phyloP scores from a whole-genome alignment of 2,888 invertebrate species.

The Drosophila paramelanica region DNA sequence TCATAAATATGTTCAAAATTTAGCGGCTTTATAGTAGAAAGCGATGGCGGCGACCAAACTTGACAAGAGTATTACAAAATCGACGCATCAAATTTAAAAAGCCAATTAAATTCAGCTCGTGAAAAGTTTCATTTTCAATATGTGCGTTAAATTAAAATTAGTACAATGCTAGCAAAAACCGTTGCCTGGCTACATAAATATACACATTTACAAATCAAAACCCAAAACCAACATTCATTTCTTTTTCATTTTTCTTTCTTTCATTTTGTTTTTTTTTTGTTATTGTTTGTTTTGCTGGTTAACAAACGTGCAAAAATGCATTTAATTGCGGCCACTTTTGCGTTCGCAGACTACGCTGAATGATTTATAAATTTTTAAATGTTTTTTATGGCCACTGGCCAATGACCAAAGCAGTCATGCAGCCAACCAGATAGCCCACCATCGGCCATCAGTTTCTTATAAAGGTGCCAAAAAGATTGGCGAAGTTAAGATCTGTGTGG shows the following conservation, averaged over 20 bases:
- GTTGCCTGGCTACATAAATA: constrained; percentile 9
- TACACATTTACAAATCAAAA: constrained; percentile 14
- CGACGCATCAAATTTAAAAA: constrained; percentile 56
- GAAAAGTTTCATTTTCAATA: constrained; percentile 77
- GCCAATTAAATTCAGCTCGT: constrained; percentile 73
- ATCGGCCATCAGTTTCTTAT: not conserved
- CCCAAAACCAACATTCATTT: constrained; percentile 31
- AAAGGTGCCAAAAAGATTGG: constrained; percentile 15
- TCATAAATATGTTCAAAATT: constrained; percentile 53
- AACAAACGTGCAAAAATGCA: constrained; percentile 73
- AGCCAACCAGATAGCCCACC: constrained; percentile 1
- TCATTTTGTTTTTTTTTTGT: constrained; percentile 1
- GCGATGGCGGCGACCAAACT: constrained; percentile 50
- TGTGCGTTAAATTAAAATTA: constrained; percentile 77
- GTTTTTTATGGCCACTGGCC: constrained; percentile 50
- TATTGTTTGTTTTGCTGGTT: constrained; percentile 17
- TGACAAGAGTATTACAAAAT: constrained; percentile 54
- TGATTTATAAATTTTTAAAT: constrained; percentile 63
- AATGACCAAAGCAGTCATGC: constrained; percentile 15
- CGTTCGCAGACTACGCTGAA: constrained; percentile 57
- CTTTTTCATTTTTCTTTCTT: constrained; percentile 15
- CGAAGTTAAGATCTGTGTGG: constrained; percentile 9
- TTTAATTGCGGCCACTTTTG: constrained; percentile 66
- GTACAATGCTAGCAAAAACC: constrained; percentile 36
- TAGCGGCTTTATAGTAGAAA: constrained; percentile 58